Evolutionary conservation across 2,888 invertebrate species (phyloP).

Genomic region (Agonum fuliginosum): DNA sequence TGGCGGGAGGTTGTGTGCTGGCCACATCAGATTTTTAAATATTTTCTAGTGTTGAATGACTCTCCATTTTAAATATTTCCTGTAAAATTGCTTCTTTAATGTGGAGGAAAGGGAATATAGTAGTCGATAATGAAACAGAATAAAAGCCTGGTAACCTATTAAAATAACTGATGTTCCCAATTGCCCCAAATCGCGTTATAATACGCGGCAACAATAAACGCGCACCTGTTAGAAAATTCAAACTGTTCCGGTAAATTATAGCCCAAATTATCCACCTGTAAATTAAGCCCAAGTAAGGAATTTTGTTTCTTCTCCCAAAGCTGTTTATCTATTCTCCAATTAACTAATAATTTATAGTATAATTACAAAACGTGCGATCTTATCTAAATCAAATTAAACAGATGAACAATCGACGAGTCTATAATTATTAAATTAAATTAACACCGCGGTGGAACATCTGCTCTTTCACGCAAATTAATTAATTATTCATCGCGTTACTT

Average conservation of each 20-base stretch:
- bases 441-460: slow-evolving; percentile 29
- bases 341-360: slow-evolving; percentile 46
- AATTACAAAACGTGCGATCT: slow-evolving; percentile 40
- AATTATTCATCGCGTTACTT: slow-evolving; percentile 12
- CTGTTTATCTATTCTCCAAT: slow-evolving; percentile 44
- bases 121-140: not conserved
- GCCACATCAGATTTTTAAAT: too few relatives aligned
- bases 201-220: not conserved
- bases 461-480: slow-evolving; percentile 33
- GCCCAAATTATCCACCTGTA: slow-evolving; percentile 28
- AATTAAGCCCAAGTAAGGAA: slow-evolving; percentile 23
- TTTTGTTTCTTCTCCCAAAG: slow-evolving; percentile 21
- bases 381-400: slow-evolving; percentile 50
- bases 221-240: slow-evolving; percentile 38
- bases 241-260: slow-evolving; percentile 34
- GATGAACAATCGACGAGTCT: slow-evolving; percentile 45
- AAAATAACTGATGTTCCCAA: slow-evolving; percentile 11
- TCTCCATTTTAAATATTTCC: too few relatives aligned
- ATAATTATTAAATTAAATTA: slow-evolving; percentile 42
- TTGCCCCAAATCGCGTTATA: slow-evolving; percentile 19
- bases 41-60: too few relatives aligned
- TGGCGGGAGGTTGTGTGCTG: too few relatives aligned
- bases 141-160: not conserved
- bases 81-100: too few relatives aligned
- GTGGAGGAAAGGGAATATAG: not conserved